A percentile compares a stretch with the other conserved stretches of the same genome.
phyloP scores from a whole-genome alignment of 2,113 vertebrate species.

The Platysteira castanea region DNA sequence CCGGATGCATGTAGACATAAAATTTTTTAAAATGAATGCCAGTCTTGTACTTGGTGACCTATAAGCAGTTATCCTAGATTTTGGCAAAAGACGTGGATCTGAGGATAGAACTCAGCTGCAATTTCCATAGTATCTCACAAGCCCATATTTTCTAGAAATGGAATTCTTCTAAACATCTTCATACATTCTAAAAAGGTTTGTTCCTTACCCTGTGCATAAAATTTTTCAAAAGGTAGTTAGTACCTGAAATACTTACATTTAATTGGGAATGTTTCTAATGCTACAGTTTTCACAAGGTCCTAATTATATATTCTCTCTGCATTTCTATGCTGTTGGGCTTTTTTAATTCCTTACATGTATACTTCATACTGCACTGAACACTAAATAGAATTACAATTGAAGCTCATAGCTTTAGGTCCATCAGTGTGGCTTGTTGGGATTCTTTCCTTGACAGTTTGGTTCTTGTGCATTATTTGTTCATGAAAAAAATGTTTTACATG shows the following conservation, averaged over 20 bases:
- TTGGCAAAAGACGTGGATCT: not conserved
- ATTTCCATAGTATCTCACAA: not conserved
- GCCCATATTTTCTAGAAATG: not conserved
- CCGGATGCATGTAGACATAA: not conserved
- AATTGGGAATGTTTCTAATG: not conserved
- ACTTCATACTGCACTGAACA: not conserved
- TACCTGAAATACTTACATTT: not conserved
- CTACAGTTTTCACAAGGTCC: not conserved
- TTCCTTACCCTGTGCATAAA: not conserved
- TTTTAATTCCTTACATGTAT: not conserved
- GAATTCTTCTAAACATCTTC: not conserved
- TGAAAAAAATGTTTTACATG: not conserved
- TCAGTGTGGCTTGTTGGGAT: not conserved
- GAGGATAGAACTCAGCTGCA: not conserved
- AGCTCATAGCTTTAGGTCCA: not conserved
- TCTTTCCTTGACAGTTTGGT: not conserved
- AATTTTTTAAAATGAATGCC: not conserved
- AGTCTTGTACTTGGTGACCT: not conserved
- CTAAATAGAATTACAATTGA: not conserved
- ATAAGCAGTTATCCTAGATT: not conserved
- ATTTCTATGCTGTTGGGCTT: constrained; percentile 15
- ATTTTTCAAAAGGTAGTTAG: not conserved
- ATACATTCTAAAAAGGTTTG: not conserved
- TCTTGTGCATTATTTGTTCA: not conserved
- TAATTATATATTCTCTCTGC: not conserved